phyloP scores from a whole-genome alignment of 2,888 invertebrate species.

The Monopis laevigella region DNA sequence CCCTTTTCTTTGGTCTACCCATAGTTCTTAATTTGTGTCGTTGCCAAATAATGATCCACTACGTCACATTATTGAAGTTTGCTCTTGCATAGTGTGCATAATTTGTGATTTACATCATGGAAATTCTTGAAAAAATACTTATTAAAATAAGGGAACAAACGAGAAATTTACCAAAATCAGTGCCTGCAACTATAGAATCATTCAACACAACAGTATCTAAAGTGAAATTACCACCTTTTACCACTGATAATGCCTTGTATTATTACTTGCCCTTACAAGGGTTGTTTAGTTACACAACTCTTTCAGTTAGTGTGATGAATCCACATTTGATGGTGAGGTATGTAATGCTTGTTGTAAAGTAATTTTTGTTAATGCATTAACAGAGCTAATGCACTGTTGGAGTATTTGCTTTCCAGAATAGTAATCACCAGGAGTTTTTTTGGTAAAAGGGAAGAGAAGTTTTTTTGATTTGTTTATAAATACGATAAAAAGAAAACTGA shows the following conservation, averaged over 20 bases:
- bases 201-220: slow-evolving; percentile 46
- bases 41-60: slow-evolving; percentile 59
- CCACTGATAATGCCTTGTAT: slow-evolving; percentile 74
- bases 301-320: slow-evolving; percentile 87
- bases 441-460: too few relatives aligned
- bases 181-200: slow-evolving; percentile 44
- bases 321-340: slow-evolving; percentile 79
- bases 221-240: slow-evolving; percentile 71
- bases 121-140: slow-evolving; percentile 47
- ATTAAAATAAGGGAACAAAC: slow-evolving; percentile 37
- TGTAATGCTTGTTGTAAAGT: slow-evolving; percentile 24
- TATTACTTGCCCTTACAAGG: slow-evolving; percentile 83
- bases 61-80: slow-evolving; percentile 36
- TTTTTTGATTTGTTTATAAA: too few relatives aligned
- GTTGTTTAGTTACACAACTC: slow-evolving; percentile 77
- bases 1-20: too few relatives aligned
- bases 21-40: too few relatives aligned
- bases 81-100: slow-evolving; percentile 30
- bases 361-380: too few relatives aligned
- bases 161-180: slow-evolving; percentile 32
- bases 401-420: too few relatives aligned
- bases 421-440: too few relatives aligned
- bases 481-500: too few relatives aligned
- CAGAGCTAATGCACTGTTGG: too few relatives aligned
- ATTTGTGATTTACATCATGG: slow-evolving; percentile 32